These are phyloP conservation scores for Brachionus asplanchnoidis DNA, from an alignment of 1,140 invertebrate species.

Conservation along the genomic window DNA sequence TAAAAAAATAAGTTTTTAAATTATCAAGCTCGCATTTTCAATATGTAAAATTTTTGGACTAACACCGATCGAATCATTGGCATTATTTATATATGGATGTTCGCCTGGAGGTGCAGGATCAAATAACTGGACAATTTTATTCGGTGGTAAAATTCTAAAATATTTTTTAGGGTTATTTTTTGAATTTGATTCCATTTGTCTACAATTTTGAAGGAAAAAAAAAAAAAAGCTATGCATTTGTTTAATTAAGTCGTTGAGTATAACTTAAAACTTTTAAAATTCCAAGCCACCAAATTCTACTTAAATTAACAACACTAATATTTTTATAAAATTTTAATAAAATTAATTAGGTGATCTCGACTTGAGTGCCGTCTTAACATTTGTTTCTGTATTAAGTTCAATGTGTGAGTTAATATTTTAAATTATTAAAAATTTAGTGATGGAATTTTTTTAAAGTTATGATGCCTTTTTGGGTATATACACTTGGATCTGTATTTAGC, in stretches of 20 bases:
- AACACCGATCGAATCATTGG: not conserved
- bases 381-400: conserved; percentile 33
- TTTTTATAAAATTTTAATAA: not conserved
- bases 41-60: not conserved
- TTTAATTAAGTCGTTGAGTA: too few relatives aligned
- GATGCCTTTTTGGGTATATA: conserved; percentile 37
- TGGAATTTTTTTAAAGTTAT: not conserved
- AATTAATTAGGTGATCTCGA: conserved; percentile 15
- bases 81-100: conserved; percentile 38
- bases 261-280: too few relatives aligned
- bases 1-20: too few relatives aligned
- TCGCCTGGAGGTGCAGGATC: conserved; percentile 27
- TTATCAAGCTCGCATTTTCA: not conserved
- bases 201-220: too few relatives aligned
- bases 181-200: too few relatives aligned
- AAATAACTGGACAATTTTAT: conserved; percentile 39
- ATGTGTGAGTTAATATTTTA: not conserved
- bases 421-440: not conserved
- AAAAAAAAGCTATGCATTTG: too few relatives aligned
- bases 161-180: not conserved
- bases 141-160: not conserved
- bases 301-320: too few relatives aligned
- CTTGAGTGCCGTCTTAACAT: conserved; percentile 32
- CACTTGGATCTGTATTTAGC: conserved; percentile 31
- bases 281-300: too few relatives aligned